Evolutionary conservation across 2,113 vertebrate genomes (phyloP).

Genomic region (Pimephales promelas): DNA sequence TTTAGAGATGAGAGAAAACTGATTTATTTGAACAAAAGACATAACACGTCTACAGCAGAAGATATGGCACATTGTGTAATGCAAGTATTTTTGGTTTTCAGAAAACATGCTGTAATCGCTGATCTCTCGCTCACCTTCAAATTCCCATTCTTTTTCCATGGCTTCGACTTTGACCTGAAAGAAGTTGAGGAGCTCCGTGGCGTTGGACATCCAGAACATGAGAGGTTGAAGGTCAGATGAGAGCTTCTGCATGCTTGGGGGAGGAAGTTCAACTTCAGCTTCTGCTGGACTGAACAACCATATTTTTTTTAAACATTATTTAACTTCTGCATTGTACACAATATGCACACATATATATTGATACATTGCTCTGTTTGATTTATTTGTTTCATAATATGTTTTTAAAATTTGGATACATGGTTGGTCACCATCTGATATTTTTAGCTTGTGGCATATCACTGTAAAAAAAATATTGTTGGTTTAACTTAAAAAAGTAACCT

Average conservation of each 20-base stretch:
- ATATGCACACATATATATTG: not conserved
- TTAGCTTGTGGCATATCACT: conserved; percentile 1
- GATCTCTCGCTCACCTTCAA: conserved; percentile 80
- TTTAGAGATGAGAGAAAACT: conserved; percentile 19
- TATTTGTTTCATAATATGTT: not conserved
- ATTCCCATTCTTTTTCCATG: conserved; percentile 90
- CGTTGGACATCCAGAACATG: conserved; percentile 95
- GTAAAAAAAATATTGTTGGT: too few species aligned
- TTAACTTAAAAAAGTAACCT: too few species aligned
- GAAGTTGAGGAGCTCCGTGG: conserved; percentile 90
- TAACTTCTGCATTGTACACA: not conserved
- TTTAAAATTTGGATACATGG: not conserved
- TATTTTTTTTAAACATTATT: not conserved
- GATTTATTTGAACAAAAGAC: conserved; percentile 29
- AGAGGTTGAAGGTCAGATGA: conserved; percentile 86
- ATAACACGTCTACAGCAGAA: conserved; percentile 26
- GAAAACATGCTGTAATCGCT: conserved; percentile 1
- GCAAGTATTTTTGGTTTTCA: conserved; percentile 19
- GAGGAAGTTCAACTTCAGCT: conserved; percentile 71
- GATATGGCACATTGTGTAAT: not conserved
- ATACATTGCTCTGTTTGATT: not conserved
- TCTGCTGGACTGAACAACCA: conserved; percentile 73
- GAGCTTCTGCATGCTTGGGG: conserved; percentile 81
- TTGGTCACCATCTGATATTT: not conserved
- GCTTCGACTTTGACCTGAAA: conserved; percentile 87